Base-by-base conservation (phyloP, 1,140 invertebrate genomes). In the Cotesia chilonis region DNA sequence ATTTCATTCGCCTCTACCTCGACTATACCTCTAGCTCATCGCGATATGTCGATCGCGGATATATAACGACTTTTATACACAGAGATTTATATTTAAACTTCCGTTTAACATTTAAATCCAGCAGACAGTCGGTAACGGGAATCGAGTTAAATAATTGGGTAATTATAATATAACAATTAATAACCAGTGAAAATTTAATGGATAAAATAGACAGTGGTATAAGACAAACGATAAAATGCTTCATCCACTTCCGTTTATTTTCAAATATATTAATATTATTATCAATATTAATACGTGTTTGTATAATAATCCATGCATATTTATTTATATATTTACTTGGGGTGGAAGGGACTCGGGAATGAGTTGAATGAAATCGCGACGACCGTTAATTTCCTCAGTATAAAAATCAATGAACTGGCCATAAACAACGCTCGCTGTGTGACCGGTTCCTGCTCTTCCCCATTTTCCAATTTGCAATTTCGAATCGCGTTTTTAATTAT, bases 401-500 rank as follows among this genome's bases (percentile, higher is more conserved):
- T 86, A 87, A 87, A 87, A 87, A 87, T 86, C 85, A 87, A 87
- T 87, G 84, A 87, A 86, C 86, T 83, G 84, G 79, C 82, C 85
- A 87, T 87, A 87, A 87, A 87, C 85, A 85, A 86, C 83, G 80
- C 77, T 47, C 10, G 41, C 41, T 7, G 41, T 47, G 41, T 47
- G 41, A 70, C 72, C 71, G 7, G 38, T 51, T 66, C 9, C 64
- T 78, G 79, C 67, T 67, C 72, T 73, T 70, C 75, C 75, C 82
- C 81, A 86, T 85, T 87, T 87, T 87, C 85, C 86, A 87, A 87
- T 87, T 87, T 86, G 85, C 86, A 86, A 87, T 87, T 87, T 84
- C 84, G 84, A 87, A 85, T 87, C 80, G 86, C 83, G 85, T 87
- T 87, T 87, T 87, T 87, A 87, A 87, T 87, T 87, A 87, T 86